Evolutionary conservation across 2,113 vertebrate species (phyloP).

Genomic region (Toxotes jaculatrix): DNA sequence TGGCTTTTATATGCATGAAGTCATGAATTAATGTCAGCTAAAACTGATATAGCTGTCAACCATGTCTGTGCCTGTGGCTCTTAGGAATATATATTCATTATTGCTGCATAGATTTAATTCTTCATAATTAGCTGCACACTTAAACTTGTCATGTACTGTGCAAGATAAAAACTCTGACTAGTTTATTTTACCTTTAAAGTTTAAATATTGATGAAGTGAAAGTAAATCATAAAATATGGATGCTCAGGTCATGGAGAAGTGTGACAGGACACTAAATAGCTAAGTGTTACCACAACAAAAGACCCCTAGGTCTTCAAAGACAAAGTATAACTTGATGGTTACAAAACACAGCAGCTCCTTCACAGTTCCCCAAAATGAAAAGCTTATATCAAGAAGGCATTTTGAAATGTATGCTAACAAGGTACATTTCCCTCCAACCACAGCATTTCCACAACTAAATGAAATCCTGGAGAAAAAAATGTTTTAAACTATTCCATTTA

Average conservation of each 20-base stretch:
- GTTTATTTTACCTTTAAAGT: constrained; percentile 14
- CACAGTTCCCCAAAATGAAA: background rate
- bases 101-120: constrained; percentile 22
- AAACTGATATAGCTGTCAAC: constrained; percentile 31
- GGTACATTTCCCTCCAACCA: background rate
- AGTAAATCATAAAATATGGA: constrained; percentile 27
- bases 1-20: constrained; percentile 26
- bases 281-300: background rate
- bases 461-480: background rate
- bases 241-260: constrained; percentile 7
- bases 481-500: background rate
- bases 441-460: background rate
- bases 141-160: background rate
- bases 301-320: background rate
- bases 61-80: constrained; percentile 16
- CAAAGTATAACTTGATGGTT: background rate
- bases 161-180: constrained; percentile 2
- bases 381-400: background rate
- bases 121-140: background rate
- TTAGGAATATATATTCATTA: constrained; percentile 17
- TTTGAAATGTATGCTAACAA: background rate
- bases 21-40: constrained; percentile 17
- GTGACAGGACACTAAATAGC: constrained; percentile 8
- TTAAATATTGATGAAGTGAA: constrained; percentile 22
- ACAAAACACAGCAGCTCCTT: background rate